phyloP scores from a whole-genome alignment of 2,888 invertebrate genomes.

The Prosapia bicincta region DNA sequence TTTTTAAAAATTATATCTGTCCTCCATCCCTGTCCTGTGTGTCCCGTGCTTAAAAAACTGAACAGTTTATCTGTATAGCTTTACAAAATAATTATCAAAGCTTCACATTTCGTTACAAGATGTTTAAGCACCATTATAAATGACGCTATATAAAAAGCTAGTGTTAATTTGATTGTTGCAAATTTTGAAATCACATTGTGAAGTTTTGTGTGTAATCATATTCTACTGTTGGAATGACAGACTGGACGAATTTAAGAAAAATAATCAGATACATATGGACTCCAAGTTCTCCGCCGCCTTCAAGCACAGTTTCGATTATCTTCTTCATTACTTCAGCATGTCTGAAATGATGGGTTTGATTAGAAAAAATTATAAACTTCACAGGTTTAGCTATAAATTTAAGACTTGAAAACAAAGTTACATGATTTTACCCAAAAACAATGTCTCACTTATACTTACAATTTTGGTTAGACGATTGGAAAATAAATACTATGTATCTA shows the following conservation, averaged over 20 bases:
- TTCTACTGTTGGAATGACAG: slow-evolving; percentile 99
- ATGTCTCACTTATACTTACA: no score
- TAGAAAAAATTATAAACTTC: no score
- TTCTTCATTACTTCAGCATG: slow-evolving; percentile 99
- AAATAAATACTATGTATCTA: no score
- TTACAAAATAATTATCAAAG: neutral
- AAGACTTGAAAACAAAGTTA: no score
- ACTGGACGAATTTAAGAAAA: slow-evolving; percentile 99
- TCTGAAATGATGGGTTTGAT: slow-evolving; percentile 59
- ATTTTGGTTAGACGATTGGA: no score
- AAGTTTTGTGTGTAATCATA: slow-evolving; percentile 99
- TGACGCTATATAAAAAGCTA: neutral
- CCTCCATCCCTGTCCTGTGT: no score
- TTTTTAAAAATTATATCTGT: no score
- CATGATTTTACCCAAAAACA: no score
- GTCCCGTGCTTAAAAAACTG: no score
- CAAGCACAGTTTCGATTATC: slow-evolving; percentile 95
- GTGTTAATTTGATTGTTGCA: neutral
- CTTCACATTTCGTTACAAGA: neutral
- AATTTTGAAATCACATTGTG: slow-evolving; percentile 41
- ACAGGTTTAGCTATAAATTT: no score
- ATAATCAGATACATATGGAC: slow-evolving; percentile 98
- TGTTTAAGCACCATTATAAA: neutral
- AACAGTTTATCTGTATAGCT: neutral
- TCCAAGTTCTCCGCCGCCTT: slow-evolving; percentile 92